Percentiles rank a stretch among this genome's conserved stretches.
phyloP scores from a whole-genome alignment of 2,113 vertebrate genomes.

The Ameiurus melas region DNA sequence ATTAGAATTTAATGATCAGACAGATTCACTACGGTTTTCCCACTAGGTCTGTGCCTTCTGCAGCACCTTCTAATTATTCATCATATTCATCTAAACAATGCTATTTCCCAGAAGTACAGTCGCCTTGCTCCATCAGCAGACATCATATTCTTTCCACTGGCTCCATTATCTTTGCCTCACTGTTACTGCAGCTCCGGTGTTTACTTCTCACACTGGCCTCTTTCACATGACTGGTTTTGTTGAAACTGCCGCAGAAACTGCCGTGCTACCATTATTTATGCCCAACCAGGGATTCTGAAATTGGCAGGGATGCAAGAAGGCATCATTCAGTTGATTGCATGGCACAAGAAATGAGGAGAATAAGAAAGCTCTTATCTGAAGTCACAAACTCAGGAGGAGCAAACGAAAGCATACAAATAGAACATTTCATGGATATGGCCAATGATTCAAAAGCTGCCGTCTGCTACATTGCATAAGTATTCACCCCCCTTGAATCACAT shows the following conservation, averaged over 20 bases:
- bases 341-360: slow-evolving; percentile 46
- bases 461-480: not conserved
- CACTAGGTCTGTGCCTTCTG: slow-evolving; percentile 62
- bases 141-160: slow-evolving; percentile 21
- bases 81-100: slow-evolving; percentile 59
- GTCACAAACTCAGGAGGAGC: not conserved
- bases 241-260: slow-evolving; percentile 64
- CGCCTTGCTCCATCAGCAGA: slow-evolving; percentile 27
- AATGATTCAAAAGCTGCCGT: not conserved
- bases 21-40: slow-evolving; percentile 70
- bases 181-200: not conserved
- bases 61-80: slow-evolving; percentile 67
- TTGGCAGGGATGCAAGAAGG: slow-evolving; percentile 57
- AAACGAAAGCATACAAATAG: not conserved
- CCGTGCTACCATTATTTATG: slow-evolving; percentile 71
- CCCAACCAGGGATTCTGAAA: slow-evolving; percentile 62
- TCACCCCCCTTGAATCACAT: not conserved
- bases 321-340: slow-evolving; percentile 61
- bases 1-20: slow-evolving; percentile 69
- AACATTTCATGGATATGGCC: not conserved
- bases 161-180: slow-evolving; percentile 16
- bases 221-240: slow-evolving; percentile 59
- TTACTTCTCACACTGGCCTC: slow-evolving; percentile 51
- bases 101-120: slow-evolving; percentile 62
- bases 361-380: not conserved